Base-by-base conservation (phyloP, 2,797 vertebrate species). In the Lutjanus campechanus region DNA sequence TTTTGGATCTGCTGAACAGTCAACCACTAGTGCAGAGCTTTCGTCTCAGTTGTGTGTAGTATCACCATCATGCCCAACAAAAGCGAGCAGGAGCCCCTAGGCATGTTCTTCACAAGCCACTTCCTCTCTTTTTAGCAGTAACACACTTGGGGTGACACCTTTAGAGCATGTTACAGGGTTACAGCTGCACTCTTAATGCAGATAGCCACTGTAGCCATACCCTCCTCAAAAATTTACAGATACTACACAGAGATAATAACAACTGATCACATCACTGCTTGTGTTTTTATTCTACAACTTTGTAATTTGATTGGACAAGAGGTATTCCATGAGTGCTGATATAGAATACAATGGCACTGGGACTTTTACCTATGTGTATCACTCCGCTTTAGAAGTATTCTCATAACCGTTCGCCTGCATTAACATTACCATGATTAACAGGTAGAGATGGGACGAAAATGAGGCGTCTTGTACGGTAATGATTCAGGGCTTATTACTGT, bases 1-100 rank as follows among this genome's bases (percentile, higher is more conserved):
- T 81, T 79, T 79, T 53, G 76, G 68, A 79, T 79, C 22, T 83
- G 69, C 79, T 84, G 63, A 83, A 72, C 17, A 76, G 53, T 59
- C 58, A 76, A 49, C 83, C 81, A 54, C 5, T 20, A 20, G 55
- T 6, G 58, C 40, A 53, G 46, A 50, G 40, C 29, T 61, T 54
- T 22, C 62, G 22, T 68, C 68, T 82, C 51, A 65, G 29, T n/a
- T 76, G 44, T 67, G 47, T 62, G 58, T 40, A 73, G 64, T 61
- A 73, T 63, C 73, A 66, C 63, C 40, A 55, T 76, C 36, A 62
- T 22, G 74, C 66, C 66, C 65, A 74, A 66, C 56, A 79, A 76
- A 73, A 65, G 75, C 2, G 7, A 75, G 69, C 58, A 67, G 46
- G 12, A 74, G 77, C 88, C 76, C 20, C 13, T n/a, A 58, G 81